Percentiles rank a stretch among this genome's conserved stretches.
These are phyloP conservation scores for Platichthys flesus DNA, from an alignment of 2,113 vertebrate genomes.

Conservation along the genomic window DNA sequence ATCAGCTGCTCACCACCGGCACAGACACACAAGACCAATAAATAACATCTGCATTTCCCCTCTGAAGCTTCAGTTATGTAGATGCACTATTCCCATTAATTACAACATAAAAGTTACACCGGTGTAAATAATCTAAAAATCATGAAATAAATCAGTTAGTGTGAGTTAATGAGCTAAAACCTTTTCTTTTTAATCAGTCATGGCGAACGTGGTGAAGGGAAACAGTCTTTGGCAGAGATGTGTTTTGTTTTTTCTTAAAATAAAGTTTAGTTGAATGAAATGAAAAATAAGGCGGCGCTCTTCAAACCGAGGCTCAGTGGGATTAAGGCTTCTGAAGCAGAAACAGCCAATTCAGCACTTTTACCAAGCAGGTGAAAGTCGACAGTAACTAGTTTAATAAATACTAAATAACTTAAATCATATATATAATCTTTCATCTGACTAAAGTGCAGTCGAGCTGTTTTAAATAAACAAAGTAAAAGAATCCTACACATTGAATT, in stretches of 20 bases:
- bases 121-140: conserved; percentile 16
- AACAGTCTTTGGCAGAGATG: conserved; percentile 73
- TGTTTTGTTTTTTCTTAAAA: conserved; percentile 9
- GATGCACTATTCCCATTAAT: conserved; percentile 37
- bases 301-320: conserved; percentile 41
- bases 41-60: conserved; percentile 1
- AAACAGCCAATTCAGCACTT: background rate
- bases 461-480: conserved; percentile 39
- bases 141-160: background rate
- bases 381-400: conserved; percentile 23
- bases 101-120: background rate
- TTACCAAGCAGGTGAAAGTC: conserved; percentile 5
- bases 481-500: conserved; percentile 21
- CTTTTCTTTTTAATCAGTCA: conserved; percentile 12
- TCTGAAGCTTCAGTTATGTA: conserved; percentile 11
- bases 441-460: conserved; percentile 30
- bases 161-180: conserved; percentile 36
- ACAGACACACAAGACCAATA: conserved; percentile 1
- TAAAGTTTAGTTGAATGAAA: conserved; percentile 25
- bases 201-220: conserved; percentile 23
- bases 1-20: conserved; percentile 18
- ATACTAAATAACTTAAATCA: conserved; percentile 53
- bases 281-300: conserved; percentile 50
- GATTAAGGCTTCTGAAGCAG: conserved; percentile 43
- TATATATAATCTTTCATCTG: conserved; percentile 13